A percentile compares a stretch with the other conserved stretches of the same genome.
These are phyloP conservation scores for Trachops cirrhosus DNA, from an alignment of 2,797 vertebrate species.

Conservation along the genomic window DNA sequence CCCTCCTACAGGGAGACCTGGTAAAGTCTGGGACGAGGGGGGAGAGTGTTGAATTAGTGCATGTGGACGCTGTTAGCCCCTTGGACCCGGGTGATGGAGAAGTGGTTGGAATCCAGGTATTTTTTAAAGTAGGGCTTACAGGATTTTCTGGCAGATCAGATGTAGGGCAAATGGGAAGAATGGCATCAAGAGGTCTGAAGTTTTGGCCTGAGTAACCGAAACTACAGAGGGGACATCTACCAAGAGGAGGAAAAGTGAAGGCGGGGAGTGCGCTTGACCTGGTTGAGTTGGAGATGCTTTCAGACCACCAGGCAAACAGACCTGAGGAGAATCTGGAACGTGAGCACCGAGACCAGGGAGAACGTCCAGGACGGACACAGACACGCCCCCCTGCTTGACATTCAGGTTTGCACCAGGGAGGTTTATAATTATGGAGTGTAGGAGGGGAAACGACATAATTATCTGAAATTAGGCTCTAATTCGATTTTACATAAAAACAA, in stretches of 20 bases:
- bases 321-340: not conserved
- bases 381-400: not conserved
- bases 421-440: not conserved
- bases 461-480: slow-evolving; percentile 34
- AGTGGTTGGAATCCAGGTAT: not conserved
- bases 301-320: not conserved
- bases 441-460: not conserved
- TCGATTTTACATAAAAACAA: slow-evolving; percentile 30
- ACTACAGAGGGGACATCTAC: not conserved
- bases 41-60: not conserved
- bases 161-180: not conserved
- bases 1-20: not conserved
- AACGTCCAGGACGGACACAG: not conserved
- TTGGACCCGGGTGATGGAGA: not conserved
- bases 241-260: not conserved
- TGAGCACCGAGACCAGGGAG: not conserved
- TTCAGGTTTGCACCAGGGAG: not conserved
- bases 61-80: not conserved
- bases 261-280: not conserved
- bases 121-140: not conserved
- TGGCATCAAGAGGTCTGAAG: not conserved
- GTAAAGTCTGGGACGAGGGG: rapidly evolving
- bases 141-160: not conserved
- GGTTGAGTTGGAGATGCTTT: not conserved
- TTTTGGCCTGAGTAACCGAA: not conserved